Conservation (phyloP, 2,113 vertebrate species). For the Dipodomys spectabilis region DNA sequence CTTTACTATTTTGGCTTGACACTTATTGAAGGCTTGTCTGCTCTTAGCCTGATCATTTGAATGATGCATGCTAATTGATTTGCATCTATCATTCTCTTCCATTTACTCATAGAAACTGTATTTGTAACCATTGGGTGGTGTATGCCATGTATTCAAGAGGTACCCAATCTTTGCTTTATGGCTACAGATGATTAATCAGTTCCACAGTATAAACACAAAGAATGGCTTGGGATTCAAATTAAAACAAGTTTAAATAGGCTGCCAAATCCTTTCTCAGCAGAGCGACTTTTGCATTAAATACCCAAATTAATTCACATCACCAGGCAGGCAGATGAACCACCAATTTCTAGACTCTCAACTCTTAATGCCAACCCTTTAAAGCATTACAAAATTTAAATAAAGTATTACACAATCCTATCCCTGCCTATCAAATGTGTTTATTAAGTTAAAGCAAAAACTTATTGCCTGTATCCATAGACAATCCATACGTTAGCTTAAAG, state of each 20-base stretch:
- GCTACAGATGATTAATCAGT: constrained; percentile 75
- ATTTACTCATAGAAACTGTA: constrained; percentile 11
- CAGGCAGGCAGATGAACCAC: not conserved
- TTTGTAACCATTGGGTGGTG: constrained; percentile 40
- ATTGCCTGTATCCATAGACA: not conserved
- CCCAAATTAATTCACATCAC: constrained; percentile 53
- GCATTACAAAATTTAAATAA: constrained; percentile 46
- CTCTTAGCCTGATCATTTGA: constrained; percentile 52
- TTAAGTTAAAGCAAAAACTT: not conserved
- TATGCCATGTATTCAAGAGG: constrained; percentile 29
- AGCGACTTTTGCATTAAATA: constrained; percentile 70
- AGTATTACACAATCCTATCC: not conserved
- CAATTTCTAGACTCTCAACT: not conserved
- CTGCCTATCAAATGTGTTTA: not conserved
- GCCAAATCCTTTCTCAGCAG: constrained; percentile 66
- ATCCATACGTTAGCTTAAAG: constrained; percentile 10
- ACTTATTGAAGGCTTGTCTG: constrained; percentile 46
- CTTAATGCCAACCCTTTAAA: not conserved
- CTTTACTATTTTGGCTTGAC: constrained; percentile 53
- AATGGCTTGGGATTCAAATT: constrained; percentile 77
- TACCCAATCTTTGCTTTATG: constrained; percentile 75
- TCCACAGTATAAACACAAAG: constrained; percentile 77
- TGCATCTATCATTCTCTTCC: constrained; percentile 9
- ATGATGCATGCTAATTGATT: constrained; percentile 60
- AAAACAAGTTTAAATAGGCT: constrained; percentile 76